Conservation (phyloP, 2,888 invertebrate species). For the Venustoraphidia nigricollis region DNA sequence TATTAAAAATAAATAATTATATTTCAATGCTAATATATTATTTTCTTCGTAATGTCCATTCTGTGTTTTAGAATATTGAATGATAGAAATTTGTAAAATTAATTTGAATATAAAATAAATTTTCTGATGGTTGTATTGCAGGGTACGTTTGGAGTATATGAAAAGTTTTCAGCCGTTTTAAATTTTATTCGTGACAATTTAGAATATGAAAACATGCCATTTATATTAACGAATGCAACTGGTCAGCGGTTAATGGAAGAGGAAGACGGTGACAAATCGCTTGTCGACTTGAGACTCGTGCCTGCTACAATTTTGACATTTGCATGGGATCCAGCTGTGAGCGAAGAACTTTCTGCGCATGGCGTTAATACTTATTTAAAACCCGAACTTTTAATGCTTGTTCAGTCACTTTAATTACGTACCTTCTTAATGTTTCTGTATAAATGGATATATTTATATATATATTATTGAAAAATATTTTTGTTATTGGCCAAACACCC, state of each 20-base stretch:
- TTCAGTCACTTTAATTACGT: conserved; percentile 34
- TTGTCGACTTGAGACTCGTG: conserved; percentile 64
- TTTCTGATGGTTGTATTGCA: conserved; percentile 22
- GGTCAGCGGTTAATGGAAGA: conserved; percentile 47
- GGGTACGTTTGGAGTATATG: conserved; percentile 81
- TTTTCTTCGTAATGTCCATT: too few relatives aligned
- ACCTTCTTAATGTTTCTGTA: not conserved
- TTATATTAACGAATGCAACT: conserved; percentile 49
- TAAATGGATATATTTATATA: too few relatives aligned
- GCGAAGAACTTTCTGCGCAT: conserved; percentile 34
- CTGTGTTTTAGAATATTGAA: not conserved
- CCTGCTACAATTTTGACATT: conserved; percentile 73
- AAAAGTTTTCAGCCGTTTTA: conserved; percentile 55
- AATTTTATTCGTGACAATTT: conserved; percentile 70
- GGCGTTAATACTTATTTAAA: conserved; percentile 51
- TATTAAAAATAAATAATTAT: not conserved
- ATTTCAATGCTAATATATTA: not conserved
- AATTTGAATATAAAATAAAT: not conserved
- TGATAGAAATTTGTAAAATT: not conserved
- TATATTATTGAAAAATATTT: too few relatives aligned
- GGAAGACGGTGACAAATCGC: conserved; percentile 50
- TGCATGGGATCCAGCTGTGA: conserved; percentile 42
- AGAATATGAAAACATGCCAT: conserved; percentile 49
- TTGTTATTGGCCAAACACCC: too few relatives aligned
- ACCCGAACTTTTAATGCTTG: conserved; percentile 58